Evolutionary conservation across 2,888 invertebrate genomes (phyloP), one percentile per base, ranked within the genome.

Genomic region (Halictus ligatus): DNA sequence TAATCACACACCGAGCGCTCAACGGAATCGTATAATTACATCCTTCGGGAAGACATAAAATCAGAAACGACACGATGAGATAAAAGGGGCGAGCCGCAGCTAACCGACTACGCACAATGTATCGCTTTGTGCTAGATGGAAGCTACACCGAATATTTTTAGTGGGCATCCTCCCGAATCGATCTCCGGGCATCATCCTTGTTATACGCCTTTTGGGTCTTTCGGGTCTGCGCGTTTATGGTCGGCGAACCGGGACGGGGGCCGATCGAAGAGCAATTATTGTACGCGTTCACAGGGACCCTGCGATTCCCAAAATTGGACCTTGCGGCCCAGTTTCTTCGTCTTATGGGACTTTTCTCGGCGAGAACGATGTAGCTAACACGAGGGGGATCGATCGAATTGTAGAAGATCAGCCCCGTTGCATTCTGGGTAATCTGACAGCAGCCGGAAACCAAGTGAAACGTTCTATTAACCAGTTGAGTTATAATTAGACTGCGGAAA

Each of bases 221-320:
- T 88, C 46, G 48, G 77, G 77, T 60, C 89, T 46, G 72, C 85
- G 74, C 78, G 85, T 89, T 89, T 88, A 88, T 88, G 77, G 89
- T 76, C 83, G 69, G 54, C 50, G 81, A 81, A 78, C 67, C 29
- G 60, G 90, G 84, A 89, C 73, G n/a, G 87, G 86, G 79, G n/a
- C 79, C 85, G 87, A 89, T 89, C 85, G 85, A 88, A 87, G 89
- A 85, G 86, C 91, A 93, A 93, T 93, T 93, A 93, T 91, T 64
- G 90, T 81, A 85, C 89, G 86, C 86, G 89, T 91, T 81, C 91
- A 81, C 88, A 85, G 81, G 82, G 87, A 64, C 78, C 85, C 89
- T 89, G 88, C 89, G 90, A 92, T 92, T 91, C 93, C 81, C 80
- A 83, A 94, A 94, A 94, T 92, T 92, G 89, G 84, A 88, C 89